Evolutionary conservation across 2,113 vertebrate genomes (phyloP), one percentile per base, ranked within the genome.

Genomic region (Dinomys branickii): DNA sequence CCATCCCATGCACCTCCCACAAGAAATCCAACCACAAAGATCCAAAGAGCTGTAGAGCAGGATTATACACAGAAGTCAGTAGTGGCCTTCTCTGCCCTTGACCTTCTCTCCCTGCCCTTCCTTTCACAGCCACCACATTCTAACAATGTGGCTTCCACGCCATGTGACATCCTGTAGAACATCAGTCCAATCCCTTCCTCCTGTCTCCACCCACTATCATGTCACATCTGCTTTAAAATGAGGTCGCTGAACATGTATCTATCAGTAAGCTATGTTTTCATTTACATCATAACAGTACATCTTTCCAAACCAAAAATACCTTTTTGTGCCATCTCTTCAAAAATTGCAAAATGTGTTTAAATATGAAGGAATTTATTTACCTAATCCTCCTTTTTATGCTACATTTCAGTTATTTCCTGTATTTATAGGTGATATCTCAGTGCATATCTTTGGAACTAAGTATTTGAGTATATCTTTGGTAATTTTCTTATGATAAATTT

Each of bases 401-500:
- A 63, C 47, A 80, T 84, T 95, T 94, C 83, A 67, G 67, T 89
- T 50, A 80, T 78, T 90, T 96, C 77, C 85, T 89, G 22, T 80
- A 75, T 83, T 94, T 92, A 61, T 88, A 77, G 73, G 92, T 92
- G 20, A 90, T 83, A 85, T 20, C 83, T 90, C 61, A 52, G 26
- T 94, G 47, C 54, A 65, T 58, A 90, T 85, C 38, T 44, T 92
- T 92, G 63, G 73, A 96, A 95, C 77, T 85, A 78, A 94, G 84
- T 52, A 67, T 90, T 95, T 82, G 65, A 96, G 83, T 26, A 91
- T 20, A 83, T 86, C n/a, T 83, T 93, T 81, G 59, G 30, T 47
- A 84, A 95, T 88, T 87, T 96, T 16, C 61, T 90, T 81, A 52
- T 33, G 59, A 88, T 92, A 92, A 84, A 90, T 81, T 90, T 92